A percentile compares a stretch with the other conserved stretches of the same genome.
Conservation (phyloP, 2,888 invertebrate genomes). For the Melieria picta region DNA sequence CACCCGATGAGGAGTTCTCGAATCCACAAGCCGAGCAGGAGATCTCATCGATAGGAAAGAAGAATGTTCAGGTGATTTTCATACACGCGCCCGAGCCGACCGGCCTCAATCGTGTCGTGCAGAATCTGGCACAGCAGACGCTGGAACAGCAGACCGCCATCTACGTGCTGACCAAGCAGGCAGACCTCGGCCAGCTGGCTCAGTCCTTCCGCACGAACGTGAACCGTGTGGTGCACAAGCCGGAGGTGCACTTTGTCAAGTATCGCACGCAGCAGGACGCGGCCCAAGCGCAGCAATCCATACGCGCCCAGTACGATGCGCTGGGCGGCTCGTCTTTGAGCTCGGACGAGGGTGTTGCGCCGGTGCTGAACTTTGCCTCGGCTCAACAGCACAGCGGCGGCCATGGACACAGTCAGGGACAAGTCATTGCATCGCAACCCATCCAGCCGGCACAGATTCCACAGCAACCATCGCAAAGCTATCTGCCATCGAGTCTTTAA, state of each 20-base stretch:
- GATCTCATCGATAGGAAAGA: slow-evolving; percentile 45
- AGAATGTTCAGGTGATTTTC: slow-evolving; percentile 54
- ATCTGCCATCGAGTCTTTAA: not conserved
- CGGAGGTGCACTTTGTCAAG: not conserved
- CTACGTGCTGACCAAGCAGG: slow-evolving; percentile 58
- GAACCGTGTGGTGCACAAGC: no score
- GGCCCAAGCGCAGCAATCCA: slow-evolving; percentile 51
- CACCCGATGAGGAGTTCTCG: slow-evolving; percentile 54
- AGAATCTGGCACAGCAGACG: slow-evolving; percentile 46
- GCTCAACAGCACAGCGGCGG: not conserved
- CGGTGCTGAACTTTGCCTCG: slow-evolving; percentile 41
- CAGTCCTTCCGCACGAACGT: slow-evolving; percentile 13
- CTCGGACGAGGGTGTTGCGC: slow-evolving; percentile 38
- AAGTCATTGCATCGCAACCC: not conserved
- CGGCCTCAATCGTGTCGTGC: slow-evolving; percentile 42
- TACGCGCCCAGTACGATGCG: slow-evolving; percentile 51
- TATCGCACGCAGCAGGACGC: slow-evolving; percentile 44
- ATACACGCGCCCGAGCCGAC: slow-evolving; percentile 53
- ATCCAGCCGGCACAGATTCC: not conserved
- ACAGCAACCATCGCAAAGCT: not conserved
- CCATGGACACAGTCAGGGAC: not conserved
- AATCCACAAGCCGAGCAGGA: slow-evolving; percentile 44
- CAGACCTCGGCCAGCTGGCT: slow-evolving; percentile 50
- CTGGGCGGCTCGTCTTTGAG: slow-evolving; percentile 25
- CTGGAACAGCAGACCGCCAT: slow-evolving; percentile 57